phyloP scores from a whole-genome alignment of 2,797 vertebrate species.

The Melanotaenia pygmaea region DNA sequence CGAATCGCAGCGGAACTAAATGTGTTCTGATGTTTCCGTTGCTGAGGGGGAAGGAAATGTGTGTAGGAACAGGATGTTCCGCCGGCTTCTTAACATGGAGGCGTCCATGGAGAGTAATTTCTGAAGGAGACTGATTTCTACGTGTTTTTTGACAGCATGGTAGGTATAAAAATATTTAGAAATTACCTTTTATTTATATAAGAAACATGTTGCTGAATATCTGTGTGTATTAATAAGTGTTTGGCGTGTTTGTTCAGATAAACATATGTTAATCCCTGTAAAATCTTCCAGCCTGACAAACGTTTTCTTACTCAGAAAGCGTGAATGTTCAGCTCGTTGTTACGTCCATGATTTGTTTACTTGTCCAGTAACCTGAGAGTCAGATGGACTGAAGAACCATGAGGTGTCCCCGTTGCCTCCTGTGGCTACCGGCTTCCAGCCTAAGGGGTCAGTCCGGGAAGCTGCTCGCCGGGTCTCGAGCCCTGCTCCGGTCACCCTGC shows the following conservation, averaged over 20 bases:
- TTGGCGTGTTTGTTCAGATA: background rate
- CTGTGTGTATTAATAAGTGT: background rate
- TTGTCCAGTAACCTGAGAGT: background rate
- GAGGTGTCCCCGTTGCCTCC: constrained; percentile 66
- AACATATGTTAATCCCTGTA: background rate
- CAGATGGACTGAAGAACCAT: constrained; percentile 52
- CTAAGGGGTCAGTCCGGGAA: constrained; percentile 20
- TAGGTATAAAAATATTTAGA: background rate
- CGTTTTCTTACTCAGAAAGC: too few species aligned
- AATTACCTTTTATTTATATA: fast-evolving
- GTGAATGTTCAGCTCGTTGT: too few species aligned
- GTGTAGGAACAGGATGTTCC: constrained; percentile 51
- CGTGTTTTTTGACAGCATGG: background rate
- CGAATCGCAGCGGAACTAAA: constrained; percentile 41
- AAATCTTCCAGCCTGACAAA: background rate
- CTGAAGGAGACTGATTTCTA: constrained; percentile 72
- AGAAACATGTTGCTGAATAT: background rate
- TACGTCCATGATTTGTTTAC: background rate
- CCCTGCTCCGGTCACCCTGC: constrained; percentile 10
- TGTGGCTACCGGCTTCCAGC: constrained; percentile 51
- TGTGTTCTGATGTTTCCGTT: background rate
- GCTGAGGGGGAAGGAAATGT: constrained; percentile 33
- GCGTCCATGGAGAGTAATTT: constrained; percentile 63
- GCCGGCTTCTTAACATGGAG: constrained; percentile 62
- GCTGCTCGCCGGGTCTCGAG: constrained; percentile 5